Base-by-base conservation (phyloP, 64 coral and sea anemone genomes). In the Dendrophyllia cribrosa region DNA sequence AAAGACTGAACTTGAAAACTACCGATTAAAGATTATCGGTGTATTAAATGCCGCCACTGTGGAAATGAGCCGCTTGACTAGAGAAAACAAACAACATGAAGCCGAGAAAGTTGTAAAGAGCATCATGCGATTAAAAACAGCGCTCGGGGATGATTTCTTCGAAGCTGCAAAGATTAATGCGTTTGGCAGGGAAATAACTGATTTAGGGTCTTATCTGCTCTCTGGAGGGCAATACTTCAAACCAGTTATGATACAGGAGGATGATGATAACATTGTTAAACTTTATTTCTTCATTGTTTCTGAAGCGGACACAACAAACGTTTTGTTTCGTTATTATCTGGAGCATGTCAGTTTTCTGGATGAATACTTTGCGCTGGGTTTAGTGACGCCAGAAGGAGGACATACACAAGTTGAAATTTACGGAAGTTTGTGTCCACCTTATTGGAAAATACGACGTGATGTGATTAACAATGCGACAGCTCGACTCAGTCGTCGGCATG, bases 291-390 rank as follows among this genome's bases (percentile, higher is more conserved):
- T 96, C 56, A 51, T 83, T 17, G 25, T 96, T 43, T 79, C 72
- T 51, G 90, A 93, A 26, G 79, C 73, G 21, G 90, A 96, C 89
- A 89, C 95, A 43, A 55, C 90, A 9, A 44, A 96, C n/a, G 86
- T 88, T 19, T 69, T 86, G 15, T 69, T 86, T 47, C 88, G 87
- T 13, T 96, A 96, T 90, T 96, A 89, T 46, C 67, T 96, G 5
- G 91, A 96, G n/a, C 90, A 96, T 34, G 80, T 63, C 10, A 96
- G 95, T 34, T 93, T 96, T 64, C 88, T 96, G 34, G 95, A 96
- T 43, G 90, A 96, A 22, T 96, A 88, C 58, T 96, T 96, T 67
- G 91, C 95, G 16, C n/a, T 96, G 25, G 91, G 86, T 44, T 78
- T 96, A 9, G 95, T 88, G 5, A 96, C 62, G 4, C 64, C 80